Percentiles rank a stretch among this genome's conserved stretches.
Conservation (phyloP, 2,888 invertebrate species). For the Hetaerina titia region DNA sequence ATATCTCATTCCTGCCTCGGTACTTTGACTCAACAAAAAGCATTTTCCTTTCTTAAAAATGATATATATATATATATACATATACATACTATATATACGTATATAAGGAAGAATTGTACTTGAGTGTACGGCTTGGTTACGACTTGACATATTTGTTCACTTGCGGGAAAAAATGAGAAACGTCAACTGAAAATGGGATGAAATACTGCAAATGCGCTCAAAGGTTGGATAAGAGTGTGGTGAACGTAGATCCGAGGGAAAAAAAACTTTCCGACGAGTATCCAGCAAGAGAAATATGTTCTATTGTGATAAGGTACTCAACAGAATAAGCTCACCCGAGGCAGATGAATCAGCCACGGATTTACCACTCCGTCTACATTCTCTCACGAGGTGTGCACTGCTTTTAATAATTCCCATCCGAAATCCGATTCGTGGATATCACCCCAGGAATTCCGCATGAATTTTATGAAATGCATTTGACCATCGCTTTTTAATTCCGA, state of each 20-base stretch:
- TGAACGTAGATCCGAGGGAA: background rate
- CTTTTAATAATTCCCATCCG: background rate
- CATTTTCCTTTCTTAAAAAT: no score
- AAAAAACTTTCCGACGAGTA: background rate
- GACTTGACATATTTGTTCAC: background rate
- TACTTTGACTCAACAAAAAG: background rate
- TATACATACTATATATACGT: no score
- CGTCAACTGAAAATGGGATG: background rate
- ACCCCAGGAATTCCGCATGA: background rate
- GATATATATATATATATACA: no score
- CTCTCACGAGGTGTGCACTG: background rate
- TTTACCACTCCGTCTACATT: background rate
- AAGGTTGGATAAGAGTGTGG: background rate
- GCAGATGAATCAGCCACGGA: background rate
- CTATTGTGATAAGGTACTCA: conserved; percentile 19
- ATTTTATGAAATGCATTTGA: background rate
- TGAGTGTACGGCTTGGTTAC: background rate
- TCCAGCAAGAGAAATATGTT: background rate
- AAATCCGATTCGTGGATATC: background rate
- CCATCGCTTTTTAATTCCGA: background rate
- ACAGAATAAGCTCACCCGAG: conserved; percentile 21
- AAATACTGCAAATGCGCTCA: conserved; percentile 15
- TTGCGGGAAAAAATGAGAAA: background rate
- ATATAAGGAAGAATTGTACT: background rate
- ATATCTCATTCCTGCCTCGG: background rate